Percentiles rank a stretch among this genome's conserved stretches.
Evolutionary conservation across 2,888 invertebrate species (phyloP).

Genomic region (Metacarcinus magister): DNA sequence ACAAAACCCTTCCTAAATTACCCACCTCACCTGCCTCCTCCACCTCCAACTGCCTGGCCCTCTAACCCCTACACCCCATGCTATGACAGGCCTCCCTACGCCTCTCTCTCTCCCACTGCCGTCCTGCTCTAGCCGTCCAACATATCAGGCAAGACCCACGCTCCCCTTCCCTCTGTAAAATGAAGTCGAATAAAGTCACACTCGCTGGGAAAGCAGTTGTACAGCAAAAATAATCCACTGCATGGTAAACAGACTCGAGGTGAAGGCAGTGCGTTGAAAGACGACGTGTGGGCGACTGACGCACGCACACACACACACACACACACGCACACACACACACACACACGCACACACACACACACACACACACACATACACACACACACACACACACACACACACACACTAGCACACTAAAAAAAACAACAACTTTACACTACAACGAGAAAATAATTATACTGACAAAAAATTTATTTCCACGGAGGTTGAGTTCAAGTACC

Average conservation of each 20-base stretch:
- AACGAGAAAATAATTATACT: too few species aligned
- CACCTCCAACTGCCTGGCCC: not conserved
- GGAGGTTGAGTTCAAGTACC: too few species aligned
- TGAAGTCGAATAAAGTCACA: slow-evolving; percentile 20
- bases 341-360: not conserved
- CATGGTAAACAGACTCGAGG: not conserved
- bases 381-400: too few species aligned
- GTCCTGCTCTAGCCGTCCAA: slow-evolving; percentile 3
- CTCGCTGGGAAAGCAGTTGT: slow-evolving; percentile 11
- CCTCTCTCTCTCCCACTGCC: not conserved
- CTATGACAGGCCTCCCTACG: not conserved
- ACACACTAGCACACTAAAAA: too few species aligned
- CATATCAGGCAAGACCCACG: not conserved
- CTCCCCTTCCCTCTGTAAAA: not conserved
- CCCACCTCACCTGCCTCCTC: slow-evolving; percentile 26
- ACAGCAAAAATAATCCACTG: slow-evolving; percentile 21
- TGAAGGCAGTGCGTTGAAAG: not conserved
- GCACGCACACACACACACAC: not conserved
- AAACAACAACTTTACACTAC: too few species aligned
- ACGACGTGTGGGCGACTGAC: not conserved
- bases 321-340: not conserved
- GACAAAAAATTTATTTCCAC: too few species aligned
- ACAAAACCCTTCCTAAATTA: slow-evolving; percentile 36
- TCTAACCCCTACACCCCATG: not conserved
- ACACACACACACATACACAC: too few species aligned